Percentiles rank a stretch among this genome's conserved stretches.
phyloP scores from a whole-genome alignment of 1,140 invertebrate species.

The Drepana arcuata region DNA sequence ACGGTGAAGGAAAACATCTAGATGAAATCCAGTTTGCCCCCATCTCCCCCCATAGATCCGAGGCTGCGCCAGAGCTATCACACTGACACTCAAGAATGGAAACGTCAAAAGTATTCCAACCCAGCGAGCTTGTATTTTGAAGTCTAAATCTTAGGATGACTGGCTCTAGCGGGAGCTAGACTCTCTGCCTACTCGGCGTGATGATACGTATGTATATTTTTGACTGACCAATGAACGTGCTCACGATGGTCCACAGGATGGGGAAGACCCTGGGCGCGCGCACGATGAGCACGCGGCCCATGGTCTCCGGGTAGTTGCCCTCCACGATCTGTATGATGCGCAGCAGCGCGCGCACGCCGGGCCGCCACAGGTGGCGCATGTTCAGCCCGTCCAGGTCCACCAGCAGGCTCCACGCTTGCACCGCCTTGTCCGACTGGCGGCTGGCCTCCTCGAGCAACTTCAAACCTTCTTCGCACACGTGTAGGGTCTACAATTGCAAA shows the following conservation, averaged over 20 bases:
- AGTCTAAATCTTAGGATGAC: no score
- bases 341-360: conserved; percentile 91
- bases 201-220: no score
- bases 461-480: conserved; percentile 90
- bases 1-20: no score
- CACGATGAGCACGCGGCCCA: conserved; percentile 91
- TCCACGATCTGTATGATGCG: conserved; percentile 96
- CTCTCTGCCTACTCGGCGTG: no score
- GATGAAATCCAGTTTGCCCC: no score
- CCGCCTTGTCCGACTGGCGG: conserved; percentile 79
- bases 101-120: no score
- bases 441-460: conserved; percentile 89
- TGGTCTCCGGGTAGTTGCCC: conserved; percentile 96
- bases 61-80: no score
- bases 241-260: conserved; percentile 96
- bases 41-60: no score
- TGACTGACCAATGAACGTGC: conserved; percentile 94
- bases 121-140: no score
- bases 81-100: no score
- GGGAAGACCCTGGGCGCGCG: conserved; percentile 94
- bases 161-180: no score
- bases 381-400: conserved; percentile 95
- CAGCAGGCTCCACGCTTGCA: conserved; percentile 91
- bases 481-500: conserved; percentile 86
- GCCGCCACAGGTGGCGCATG: conserved; percentile 96